Conservation (phyloP, 2,888 invertebrate species). For the Caenorhabditis sp. region DNA sequence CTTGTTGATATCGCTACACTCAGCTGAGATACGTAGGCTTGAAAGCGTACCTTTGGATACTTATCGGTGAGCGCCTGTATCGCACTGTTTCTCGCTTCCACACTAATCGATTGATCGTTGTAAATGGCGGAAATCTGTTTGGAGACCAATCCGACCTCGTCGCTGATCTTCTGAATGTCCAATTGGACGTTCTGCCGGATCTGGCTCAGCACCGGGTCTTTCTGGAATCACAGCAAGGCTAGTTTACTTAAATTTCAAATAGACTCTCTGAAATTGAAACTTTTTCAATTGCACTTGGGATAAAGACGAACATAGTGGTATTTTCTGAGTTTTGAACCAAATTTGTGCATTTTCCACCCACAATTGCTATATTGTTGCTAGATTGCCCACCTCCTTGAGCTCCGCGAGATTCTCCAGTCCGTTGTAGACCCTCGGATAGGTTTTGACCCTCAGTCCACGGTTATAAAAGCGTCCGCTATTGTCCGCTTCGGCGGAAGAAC, state of each 20-base stretch:
- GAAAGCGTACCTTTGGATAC: constrained; percentile 29
- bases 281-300: too few relatives aligned
- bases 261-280: not conserved
- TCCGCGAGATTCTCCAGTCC: constrained; percentile 24
- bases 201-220: constrained; percentile 31
- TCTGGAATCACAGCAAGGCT: too few relatives aligned
- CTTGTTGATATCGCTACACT: too few relatives aligned
- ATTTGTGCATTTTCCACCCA: too few relatives aligned
- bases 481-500: constrained; percentile 16
- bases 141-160: constrained; percentile 45
- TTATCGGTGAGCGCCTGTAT: constrained; percentile 13
- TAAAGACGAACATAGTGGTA: too few relatives aligned
- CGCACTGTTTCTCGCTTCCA: constrained; percentile 9
- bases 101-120: constrained; percentile 18
- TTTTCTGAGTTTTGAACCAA: too few relatives aligned
- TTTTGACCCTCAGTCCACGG: constrained; percentile 24
- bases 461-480: constrained; percentile 8
- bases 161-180: constrained; percentile 47
- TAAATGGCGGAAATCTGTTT: constrained; percentile 35
- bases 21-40: too few relatives aligned
- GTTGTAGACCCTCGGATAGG: constrained; percentile 24
- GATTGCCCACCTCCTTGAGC: constrained; percentile 12
- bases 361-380: too few relatives aligned
- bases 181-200: constrained; percentile 41
- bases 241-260: not conserved